These are phyloP conservation scores for Spermophilus dauricus DNA, from an alignment of 2,113 vertebrate genomes.

Conservation along the genomic window DNA sequence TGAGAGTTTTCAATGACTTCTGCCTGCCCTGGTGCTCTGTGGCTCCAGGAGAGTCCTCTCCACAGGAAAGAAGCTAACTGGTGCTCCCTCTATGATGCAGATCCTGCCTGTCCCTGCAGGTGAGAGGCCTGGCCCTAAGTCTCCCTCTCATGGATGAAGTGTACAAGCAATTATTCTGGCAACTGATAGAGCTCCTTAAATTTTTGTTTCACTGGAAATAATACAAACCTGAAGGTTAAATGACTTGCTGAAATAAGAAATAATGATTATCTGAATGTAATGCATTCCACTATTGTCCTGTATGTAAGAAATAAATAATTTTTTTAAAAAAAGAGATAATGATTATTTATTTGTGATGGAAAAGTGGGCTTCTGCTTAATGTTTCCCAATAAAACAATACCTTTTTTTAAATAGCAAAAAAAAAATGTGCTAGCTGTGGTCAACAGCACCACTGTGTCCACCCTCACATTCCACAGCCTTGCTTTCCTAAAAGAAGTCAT, in stretches of 20 bases:
- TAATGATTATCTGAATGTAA: neutral
- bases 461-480: neutral
- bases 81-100: neutral
- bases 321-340: neutral
- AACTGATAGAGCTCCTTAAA: neutral
- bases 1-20: neutral
- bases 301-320: too few relatives aligned
- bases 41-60: neutral
- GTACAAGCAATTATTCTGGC: slow-evolving; percentile 1
- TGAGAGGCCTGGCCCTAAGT: too few relatives aligned
- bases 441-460: neutral
- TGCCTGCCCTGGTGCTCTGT: neutral
- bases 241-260: neutral
- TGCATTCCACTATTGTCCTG: too few relatives aligned
- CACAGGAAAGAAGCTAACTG: neutral
- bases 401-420: neutral
- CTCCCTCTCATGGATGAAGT: too few relatives aligned
- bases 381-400: neutral
- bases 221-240: neutral
- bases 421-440: neutral
- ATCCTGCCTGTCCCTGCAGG: too few relatives aligned
- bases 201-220: neutral
- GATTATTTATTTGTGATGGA: neutral
- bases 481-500: neutral
- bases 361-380: neutral